Percentiles rank a stretch among this genome's conserved stretches.
phyloP scores from a whole-genome alignment of 2,113 vertebrate species.

The Pangasianodon hypophthalmus region DNA sequence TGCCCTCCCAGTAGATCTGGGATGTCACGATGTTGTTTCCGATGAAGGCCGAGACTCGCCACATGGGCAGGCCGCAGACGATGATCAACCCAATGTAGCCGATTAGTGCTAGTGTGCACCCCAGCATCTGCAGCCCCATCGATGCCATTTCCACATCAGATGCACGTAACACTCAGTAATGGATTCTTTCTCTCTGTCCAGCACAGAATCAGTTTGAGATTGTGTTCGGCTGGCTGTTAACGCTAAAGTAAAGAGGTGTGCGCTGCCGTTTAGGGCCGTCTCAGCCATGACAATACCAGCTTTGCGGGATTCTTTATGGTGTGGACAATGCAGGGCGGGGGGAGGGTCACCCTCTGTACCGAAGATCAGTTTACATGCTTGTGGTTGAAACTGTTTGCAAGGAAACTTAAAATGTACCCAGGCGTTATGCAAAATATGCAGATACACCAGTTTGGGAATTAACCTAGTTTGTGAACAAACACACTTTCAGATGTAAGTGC shows the following conservation, averaged over 20 bases:
- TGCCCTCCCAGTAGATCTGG: slow-evolving; percentile 62
- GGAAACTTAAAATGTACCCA: not conserved
- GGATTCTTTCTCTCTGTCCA: not conserved
- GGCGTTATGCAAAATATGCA: not conserved
- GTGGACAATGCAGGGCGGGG: slow-evolving; percentile 51
- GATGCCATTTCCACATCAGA: slow-evolving; percentile 44
- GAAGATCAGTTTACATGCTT: slow-evolving; percentile 42
- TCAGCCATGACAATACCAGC: slow-evolving; percentile 53
- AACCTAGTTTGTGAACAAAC: not conserved
- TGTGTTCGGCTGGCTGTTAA: not conserved
- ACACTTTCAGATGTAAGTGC: not conserved
- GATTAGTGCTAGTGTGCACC: slow-evolving; percentile 50
- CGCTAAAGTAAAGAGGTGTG: slow-evolving; percentile 53
- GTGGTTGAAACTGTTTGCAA: slow-evolving; percentile 26
- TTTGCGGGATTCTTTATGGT: slow-evolving; percentile 60
- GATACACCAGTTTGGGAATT: not conserved
- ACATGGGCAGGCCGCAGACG: slow-evolving; percentile 57
- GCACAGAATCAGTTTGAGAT: not conserved
- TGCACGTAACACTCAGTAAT: not conserved
- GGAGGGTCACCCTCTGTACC: slow-evolving; percentile 18
- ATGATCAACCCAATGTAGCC: slow-evolving; percentile 58
- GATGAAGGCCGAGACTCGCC: slow-evolving; percentile 60
- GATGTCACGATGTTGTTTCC: slow-evolving; percentile 61
- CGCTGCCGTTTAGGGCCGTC: slow-evolving; percentile 25
- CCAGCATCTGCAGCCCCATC: slow-evolving; percentile 56